A percentile compares a stretch with the other conserved stretches of the same genome.
These are phyloP conservation scores for Baryphthengus martii DNA, from an alignment of 2,113 vertebrate species.

Conservation along the genomic window DNA sequence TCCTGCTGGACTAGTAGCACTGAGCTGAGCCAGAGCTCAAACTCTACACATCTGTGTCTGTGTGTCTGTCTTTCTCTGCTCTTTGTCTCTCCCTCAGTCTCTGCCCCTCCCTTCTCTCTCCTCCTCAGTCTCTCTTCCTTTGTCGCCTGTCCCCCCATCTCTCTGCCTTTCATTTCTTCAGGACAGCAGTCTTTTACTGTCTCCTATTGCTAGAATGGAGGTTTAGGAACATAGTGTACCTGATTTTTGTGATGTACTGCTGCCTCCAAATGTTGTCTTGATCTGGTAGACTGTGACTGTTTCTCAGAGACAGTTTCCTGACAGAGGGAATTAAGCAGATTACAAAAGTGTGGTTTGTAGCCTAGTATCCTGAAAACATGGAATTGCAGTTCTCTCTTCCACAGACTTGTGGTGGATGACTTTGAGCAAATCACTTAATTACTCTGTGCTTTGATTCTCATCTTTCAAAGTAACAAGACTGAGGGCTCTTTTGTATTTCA, in stretches of 20 bases:
- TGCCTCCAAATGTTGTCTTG: accelerated
- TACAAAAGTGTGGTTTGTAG: not conserved
- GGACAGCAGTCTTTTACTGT: not conserved
- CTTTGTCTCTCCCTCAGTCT: not conserved
- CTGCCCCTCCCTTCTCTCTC: not conserved
- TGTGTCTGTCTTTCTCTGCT: not conserved
- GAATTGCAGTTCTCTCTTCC: not conserved
- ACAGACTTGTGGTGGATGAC: not conserved
- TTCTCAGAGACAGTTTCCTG: not conserved
- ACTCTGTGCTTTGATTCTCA: not conserved
- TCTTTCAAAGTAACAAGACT: not conserved
- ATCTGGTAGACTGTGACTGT: not conserved
- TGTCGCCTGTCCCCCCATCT: no score
- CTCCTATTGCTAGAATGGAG: not conserved
- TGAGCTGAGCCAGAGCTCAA: not conserved
- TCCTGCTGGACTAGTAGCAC: not conserved
- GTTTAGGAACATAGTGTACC: not conserved
- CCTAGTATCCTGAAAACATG: not conserved
- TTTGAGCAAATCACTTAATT: not conserved
- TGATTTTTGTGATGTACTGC: not conserved
- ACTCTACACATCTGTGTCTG: not conserved
- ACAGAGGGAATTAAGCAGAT: not conserved
- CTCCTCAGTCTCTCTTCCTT: not conserved
- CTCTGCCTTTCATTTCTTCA: not conserved
- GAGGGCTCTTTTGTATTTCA: not conserved